phyloP scores from a whole-genome alignment of 2,797 vertebrate species.

The Thunnus albacares region DNA sequence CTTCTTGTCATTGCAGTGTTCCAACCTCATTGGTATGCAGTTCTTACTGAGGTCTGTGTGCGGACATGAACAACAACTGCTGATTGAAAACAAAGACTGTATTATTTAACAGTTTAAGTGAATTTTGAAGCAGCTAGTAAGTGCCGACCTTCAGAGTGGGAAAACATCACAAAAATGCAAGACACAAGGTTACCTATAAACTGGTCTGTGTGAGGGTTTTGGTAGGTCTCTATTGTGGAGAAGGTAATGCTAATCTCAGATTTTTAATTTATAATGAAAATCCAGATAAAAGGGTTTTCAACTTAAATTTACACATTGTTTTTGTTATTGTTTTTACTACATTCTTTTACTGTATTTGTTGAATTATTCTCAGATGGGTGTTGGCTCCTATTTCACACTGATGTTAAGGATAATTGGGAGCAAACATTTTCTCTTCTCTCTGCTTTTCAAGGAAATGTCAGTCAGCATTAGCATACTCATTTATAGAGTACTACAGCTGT shows the following conservation, averaged over 20 bases:
- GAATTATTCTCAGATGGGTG: conserved; percentile 28
- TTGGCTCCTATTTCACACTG: conserved; percentile 50
- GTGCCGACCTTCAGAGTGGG: neutral
- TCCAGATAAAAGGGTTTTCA: neutral
- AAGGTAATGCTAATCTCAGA: neutral
- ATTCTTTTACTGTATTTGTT: conserved; percentile 16
- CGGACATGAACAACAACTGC: neutral
- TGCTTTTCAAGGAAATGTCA: conserved; percentile 81
- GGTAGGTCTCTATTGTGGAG: neutral
- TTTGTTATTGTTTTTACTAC: conserved; percentile 16
- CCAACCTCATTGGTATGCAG: conserved; percentile 6
- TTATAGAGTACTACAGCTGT: conserved; percentile 76
- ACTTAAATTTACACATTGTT: neutral
- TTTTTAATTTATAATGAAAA: neutral
- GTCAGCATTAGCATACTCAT: conserved; percentile 85
- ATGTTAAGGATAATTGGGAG: conserved; percentile 68
- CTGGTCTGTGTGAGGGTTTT: neutral
- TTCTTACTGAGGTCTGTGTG: conserved; percentile 9
- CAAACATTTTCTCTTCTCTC: conserved; percentile 54
- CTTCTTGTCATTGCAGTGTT: neutral
- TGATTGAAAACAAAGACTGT: conserved; percentile 29
- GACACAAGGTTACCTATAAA: neutral
- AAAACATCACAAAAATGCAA: conserved; percentile 7
- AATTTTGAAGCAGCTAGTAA: neutral
- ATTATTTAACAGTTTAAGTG: conserved; percentile 21